Evolutionary conservation across 2,888 invertebrate species (phyloP), one percentile per base, ranked within the genome.

Genomic region (Parochlus steinenii): DNA sequence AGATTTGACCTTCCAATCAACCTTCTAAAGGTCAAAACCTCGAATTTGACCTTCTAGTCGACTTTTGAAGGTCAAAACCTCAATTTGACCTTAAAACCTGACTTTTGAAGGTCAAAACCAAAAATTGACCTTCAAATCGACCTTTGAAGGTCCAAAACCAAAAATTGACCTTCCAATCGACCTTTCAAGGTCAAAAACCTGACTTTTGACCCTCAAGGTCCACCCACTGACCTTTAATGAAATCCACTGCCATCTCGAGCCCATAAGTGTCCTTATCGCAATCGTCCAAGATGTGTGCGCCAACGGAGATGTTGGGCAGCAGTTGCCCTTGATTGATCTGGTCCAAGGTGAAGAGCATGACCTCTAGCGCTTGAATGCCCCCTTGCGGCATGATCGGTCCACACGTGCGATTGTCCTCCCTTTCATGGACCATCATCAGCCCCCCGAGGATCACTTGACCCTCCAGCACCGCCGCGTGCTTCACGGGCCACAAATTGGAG

Each of bases 231-330:
- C 87, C 87, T 69, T 86, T 82, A 45, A 89, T 89, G 54, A 89
- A 89, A 56, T 87, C 87, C 28, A 89, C 80, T 2, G 87, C 83
- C 74, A 87, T 86, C 57, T 89, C 87, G 33, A 89, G 64, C 0
- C 87, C 89, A 50, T 86, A 85, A 5, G 87, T 86, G 55, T 89
- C 89, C 58, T 81, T 79, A 60, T 89, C 89, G 55, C 89, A 89
- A 61, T 89, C 89, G 54, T 89, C 89, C 30, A 89, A 70, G 41
- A 89, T 78, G 49, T 81, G 77, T 1, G 82, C 85, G 12, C 89
- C 89, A 31, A 89, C 62, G 16, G 65, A 67, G 33, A 87, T 74
- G 27, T 74, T 77, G 1, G 74, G 75, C 18, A 77, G 61, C 41
- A 70, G 58, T 19, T 57, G 52, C 43, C 64, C 57, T 48, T 67